Evolutionary conservation across 2,797 vertebrate species (phyloP), one percentile per base, ranked within the genome.

Genomic region (Poeciliopsis presidionis): DNA sequence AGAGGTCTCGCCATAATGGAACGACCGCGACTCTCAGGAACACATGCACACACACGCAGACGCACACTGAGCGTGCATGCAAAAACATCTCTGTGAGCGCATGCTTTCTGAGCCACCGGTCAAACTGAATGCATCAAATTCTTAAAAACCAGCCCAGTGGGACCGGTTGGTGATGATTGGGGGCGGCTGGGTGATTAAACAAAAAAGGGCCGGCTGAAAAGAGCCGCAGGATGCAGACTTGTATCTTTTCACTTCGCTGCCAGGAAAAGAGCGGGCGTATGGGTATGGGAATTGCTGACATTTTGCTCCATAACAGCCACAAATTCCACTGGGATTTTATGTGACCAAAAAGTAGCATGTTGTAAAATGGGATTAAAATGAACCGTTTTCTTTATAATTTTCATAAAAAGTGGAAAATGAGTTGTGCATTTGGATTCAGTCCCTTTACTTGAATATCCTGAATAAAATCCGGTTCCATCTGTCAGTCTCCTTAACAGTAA

Each of bases 51-150:
- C 74, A 63, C 16, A 18, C 46, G 5, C 46, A 1, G 13, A 30
- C 45, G 4, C 13, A 47, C 16, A 49, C 47, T 7, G n/a, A 4
- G 33, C 59, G 72, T n/a, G 74, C n/a, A 1, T 53, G 51, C 51
- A 53, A 9, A 65, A 45, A 82, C n/a, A 39, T 2, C 65, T 28
- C 75, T 72, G 76, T 49, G 76, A 71, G 72, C 9, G 3, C 76
- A 75, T 41, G 67, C 78, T 92, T 92, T 92, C 84, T 88, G 75
- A 85, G 77, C 91, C 86, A 91, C 80, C 84, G 84, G 71, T 89
- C 89, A 91, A 88, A 92, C 79, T 91, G 89, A 94, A 94, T 89
- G 85, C 86, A 86, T 77, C 74, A 77, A 81, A 85, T 86, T 86
- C 82, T 81, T 75, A 81, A 76, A 84, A 90, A 87, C 75, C 81